phyloP scores from a whole-genome alignment of 2,888 invertebrate species.

The Chrysotoxum bicinctum region DNA sequence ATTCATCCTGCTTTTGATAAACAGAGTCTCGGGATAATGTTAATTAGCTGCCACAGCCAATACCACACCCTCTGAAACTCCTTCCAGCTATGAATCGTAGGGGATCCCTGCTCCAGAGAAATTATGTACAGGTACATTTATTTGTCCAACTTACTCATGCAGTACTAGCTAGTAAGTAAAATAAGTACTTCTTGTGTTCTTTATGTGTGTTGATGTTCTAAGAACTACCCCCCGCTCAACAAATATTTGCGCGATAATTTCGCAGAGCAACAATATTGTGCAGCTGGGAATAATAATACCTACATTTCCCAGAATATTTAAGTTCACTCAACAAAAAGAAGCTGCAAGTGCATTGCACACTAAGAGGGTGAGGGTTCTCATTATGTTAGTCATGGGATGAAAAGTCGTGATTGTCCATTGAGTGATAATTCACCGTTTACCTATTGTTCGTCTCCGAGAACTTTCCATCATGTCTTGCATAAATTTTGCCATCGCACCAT shows the following conservation, averaged over 20 bases:
- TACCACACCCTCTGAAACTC: background rate
- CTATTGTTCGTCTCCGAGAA: background rate
- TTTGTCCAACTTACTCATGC: background rate
- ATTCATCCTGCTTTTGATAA: conserved; percentile 35
- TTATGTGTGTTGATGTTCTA: background rate
- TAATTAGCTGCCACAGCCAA: conserved; percentile 16
- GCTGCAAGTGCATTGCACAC: background rate
- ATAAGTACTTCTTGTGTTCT: background rate
- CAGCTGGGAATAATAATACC: background rate
- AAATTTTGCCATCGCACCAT: background rate
- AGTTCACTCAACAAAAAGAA: background rate
- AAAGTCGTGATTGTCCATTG: conserved; percentile 45
- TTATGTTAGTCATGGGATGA: background rate
- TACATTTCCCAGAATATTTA: background rate
- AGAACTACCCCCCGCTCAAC: conserved; percentile 25
- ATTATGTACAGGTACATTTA: background rate
- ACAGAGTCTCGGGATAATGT: conserved; percentile 25
- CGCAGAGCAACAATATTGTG: conserved; percentile 31
- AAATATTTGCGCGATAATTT: conserved; percentile 52
- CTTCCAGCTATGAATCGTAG: background rate
- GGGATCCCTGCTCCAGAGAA: background rate
- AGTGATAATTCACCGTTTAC: background rate
- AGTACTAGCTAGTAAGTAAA: background rate
- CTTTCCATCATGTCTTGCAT: background rate
- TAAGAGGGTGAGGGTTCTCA: background rate